phyloP scores from a whole-genome alignment of 2,113 vertebrate genomes.

The Aphelocoma coerulescens region DNA sequence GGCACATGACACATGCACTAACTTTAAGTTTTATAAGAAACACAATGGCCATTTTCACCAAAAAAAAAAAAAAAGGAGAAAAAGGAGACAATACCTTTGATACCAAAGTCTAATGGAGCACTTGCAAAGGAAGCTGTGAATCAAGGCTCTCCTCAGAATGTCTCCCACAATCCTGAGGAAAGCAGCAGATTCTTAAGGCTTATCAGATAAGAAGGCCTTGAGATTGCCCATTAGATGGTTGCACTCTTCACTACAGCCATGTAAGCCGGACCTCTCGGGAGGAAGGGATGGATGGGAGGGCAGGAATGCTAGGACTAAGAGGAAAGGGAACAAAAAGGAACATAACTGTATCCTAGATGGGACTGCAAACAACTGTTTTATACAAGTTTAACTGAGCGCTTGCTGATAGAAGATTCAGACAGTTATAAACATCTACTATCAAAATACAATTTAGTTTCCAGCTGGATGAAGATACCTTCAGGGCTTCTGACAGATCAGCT shows the following conservation, averaged over 20 bases:
- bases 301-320: not conserved
- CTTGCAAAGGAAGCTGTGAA: not conserved
- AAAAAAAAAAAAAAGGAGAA: not conserved
- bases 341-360: not conserved
- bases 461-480: not conserved
- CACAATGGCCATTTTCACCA: not conserved
- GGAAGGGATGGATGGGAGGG: rapidly evolving
- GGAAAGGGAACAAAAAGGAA: not conserved
- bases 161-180: not conserved
- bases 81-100: not conserved
- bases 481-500: not conserved
- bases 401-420: not conserved
- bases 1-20: not conserved
- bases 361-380: not conserved
- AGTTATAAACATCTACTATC: not conserved
- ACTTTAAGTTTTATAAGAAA: not conserved
- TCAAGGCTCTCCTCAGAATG: not conserved
- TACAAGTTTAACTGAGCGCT: not conserved
- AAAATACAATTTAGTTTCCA: not conserved
- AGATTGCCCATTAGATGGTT: not conserved
- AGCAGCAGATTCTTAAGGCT: not conserved
- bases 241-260: not conserved
- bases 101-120: not conserved
- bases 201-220: not conserved
- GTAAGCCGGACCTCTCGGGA: not conserved